Evolutionary conservation across 2,113 vertebrate genomes (phyloP).

Genomic region (Dipodomys merriami): DNA sequence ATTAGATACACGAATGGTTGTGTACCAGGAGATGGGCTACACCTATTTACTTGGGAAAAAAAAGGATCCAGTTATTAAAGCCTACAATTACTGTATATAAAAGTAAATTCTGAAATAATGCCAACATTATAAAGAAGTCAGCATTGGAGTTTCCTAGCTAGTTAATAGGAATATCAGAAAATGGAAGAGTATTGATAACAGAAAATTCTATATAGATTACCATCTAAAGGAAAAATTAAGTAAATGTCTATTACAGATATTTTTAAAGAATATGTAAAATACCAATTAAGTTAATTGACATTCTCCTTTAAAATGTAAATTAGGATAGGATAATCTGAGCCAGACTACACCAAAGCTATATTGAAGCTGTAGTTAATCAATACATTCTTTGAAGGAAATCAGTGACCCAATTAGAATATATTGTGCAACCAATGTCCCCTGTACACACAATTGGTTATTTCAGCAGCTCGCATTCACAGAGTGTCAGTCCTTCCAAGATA

Average conservation of each 20-base stretch:
- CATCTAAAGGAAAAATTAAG: neutral
- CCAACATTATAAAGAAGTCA: neutral
- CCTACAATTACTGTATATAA: neutral
- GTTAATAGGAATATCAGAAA: neutral
- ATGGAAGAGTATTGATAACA: neutral
- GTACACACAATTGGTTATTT: neutral
- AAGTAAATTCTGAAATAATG: slow-evolving; percentile 17
- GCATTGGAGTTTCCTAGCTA: neutral
- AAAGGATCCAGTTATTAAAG: neutral
- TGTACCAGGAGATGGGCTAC: neutral
- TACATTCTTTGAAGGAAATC: neutral
- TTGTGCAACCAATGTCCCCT: neutral
- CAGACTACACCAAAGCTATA: neutral
- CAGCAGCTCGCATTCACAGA: neutral
- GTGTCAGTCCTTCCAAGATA: neutral
- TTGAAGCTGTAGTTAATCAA: neutral
- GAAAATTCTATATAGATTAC: neutral
- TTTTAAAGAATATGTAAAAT: neutral
- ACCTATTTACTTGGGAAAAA: neutral
- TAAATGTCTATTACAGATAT: neutral
- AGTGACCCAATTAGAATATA: neutral
- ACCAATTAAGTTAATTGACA: neutral
- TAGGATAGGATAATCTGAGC: neutral
- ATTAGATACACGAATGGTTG: neutral
- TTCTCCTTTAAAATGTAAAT: neutral